Percentiles rank a stretch among this genome's conserved stretches.
Evolutionary conservation across 2,888 invertebrate genomes (phyloP).

Genomic region (Ariolimax columbianus): DNA sequence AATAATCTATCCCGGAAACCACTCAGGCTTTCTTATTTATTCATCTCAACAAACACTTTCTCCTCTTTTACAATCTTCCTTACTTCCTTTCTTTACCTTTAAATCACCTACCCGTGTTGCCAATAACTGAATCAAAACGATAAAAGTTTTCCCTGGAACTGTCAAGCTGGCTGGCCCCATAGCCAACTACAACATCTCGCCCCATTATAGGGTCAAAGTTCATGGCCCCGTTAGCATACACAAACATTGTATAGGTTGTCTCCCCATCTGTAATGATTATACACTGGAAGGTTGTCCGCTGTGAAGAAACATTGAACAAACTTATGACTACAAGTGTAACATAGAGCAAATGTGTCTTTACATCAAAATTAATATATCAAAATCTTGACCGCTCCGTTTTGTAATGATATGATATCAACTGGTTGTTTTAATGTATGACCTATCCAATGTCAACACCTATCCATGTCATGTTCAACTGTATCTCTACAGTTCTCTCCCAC

Average conservation of each 20-base stretch:
- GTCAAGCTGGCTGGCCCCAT: conserved; percentile 4
- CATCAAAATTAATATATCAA: too few relatives aligned
- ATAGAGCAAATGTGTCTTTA: neutral
- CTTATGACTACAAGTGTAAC: neutral
- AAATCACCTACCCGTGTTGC: conserved; percentile 28
- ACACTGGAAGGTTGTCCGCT: conserved; percentile 51
- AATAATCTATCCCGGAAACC: too few relatives aligned
- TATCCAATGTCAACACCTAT: too few relatives aligned
- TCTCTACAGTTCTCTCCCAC: too few relatives aligned
- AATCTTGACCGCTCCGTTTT: too few relatives aligned
- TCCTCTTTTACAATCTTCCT: too few relatives aligned
- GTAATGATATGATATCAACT: too few relatives aligned
- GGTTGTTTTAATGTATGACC: too few relatives aligned
- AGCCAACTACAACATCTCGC: conserved; percentile 43
- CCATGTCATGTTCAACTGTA: too few relatives aligned
- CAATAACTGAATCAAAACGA: conserved; percentile 36
- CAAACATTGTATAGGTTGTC: conserved; percentile 35
- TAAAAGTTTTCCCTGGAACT: conserved; percentile 22
- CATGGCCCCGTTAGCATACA: conserved; percentile 47
- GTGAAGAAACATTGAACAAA: neutral
- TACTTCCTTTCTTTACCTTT: too few relatives aligned
- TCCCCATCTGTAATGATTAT: conserved; percentile 47
- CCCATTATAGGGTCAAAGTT: conserved; percentile 30
- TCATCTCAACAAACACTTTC: too few relatives aligned
- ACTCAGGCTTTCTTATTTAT: too few relatives aligned